Conservation (phyloP, 2,113 vertebrate species). For the Anhinga anhinga region DNA sequence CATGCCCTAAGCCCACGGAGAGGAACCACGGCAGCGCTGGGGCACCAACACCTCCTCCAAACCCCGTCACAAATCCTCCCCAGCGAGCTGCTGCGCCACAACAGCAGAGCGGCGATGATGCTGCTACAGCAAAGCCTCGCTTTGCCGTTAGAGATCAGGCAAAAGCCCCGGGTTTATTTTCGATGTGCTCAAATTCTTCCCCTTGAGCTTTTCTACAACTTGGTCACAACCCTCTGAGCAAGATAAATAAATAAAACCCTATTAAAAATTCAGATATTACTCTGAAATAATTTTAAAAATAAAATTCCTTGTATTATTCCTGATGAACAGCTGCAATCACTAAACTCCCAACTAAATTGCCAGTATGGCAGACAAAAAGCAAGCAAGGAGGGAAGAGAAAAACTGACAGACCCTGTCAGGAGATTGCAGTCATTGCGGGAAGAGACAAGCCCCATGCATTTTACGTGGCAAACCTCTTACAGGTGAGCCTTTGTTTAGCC, state of each 20-base stretch:
- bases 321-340: neutral
- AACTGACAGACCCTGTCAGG: neutral
- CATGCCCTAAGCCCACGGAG: accelerated
- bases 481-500: neutral
- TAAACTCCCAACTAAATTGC: neutral
- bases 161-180: accelerated
- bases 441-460: neutral
- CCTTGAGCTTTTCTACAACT: neutral
- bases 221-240: neutral
- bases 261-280: neutral
- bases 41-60: neutral
- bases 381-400: neutral
- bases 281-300: neutral
- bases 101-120: accelerated
- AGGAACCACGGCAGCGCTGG: neutral
- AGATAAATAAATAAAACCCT: neutral
- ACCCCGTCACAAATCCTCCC: no score
- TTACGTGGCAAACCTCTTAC: neutral
- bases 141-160: no score
- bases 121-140: neutral
- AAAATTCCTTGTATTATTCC: neutral
- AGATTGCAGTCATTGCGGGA: neutral
- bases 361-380: neutral
- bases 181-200: neutral
- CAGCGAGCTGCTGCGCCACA: accelerated